Percentiles rank a stretch among this genome's conserved stretches.
phyloP scores from a whole-genome alignment of 2,113 vertebrate species.

The Malurus cyaneus region DNA sequence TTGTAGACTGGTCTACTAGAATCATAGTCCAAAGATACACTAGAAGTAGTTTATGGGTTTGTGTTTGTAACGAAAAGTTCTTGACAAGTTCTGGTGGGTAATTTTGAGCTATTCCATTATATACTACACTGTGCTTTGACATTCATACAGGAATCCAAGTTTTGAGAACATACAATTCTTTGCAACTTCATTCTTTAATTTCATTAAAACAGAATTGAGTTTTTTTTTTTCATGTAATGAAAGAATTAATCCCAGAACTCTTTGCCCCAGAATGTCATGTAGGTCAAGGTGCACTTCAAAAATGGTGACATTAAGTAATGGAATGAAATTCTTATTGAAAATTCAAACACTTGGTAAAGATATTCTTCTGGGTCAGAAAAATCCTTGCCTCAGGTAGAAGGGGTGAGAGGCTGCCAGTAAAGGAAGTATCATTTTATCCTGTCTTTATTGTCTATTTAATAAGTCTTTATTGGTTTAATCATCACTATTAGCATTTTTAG shows the following conservation, averaged over 20 bases:
- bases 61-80: neutral
- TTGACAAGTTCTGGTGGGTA: neutral
- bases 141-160: neutral
- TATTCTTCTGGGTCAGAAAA: neutral
- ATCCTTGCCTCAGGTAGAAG: neutral
- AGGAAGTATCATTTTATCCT: neutral
- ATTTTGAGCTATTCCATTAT: neutral
- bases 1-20: neutral
- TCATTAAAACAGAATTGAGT: neutral
- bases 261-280: neutral
- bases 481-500: neutral
- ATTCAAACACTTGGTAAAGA: fast-evolving
- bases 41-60: neutral
- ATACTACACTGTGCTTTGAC: neutral
- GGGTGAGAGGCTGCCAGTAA: neutral
- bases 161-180: neutral
- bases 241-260: neutral
- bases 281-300: neutral
- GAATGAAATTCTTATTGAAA: neutral
- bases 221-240: neutral
- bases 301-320: neutral
- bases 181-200: neutral
- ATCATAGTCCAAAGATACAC: neutral
- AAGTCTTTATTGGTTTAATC: neutral
- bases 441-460: neutral